phyloP scores from a whole-genome alignment of 2,888 invertebrate genomes.

The Tenthredo mesomela region DNA sequence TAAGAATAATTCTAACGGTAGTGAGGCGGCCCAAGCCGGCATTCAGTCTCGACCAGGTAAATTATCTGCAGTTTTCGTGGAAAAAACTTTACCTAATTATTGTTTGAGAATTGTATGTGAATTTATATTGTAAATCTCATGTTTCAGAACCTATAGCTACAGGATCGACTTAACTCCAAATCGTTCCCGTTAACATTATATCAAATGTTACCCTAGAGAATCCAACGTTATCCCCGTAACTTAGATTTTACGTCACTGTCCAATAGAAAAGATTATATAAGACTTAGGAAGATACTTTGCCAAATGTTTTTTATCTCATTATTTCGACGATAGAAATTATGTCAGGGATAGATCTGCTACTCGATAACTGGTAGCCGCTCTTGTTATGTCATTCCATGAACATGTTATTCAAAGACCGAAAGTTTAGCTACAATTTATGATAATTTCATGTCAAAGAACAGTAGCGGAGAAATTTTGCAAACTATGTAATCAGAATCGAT shows the following conservation, averaged over 20 bases:
- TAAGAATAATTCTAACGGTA: constrained; percentile 65
- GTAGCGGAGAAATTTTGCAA: neutral
- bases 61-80: neutral
- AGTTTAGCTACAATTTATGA: neutral
- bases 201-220: constrained; percentile 22
- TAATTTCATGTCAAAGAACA: neutral
- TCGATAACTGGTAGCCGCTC: neutral
- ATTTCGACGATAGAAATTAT: neutral
- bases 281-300: constrained; percentile 29
- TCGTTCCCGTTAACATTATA: neutral
- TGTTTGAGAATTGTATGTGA: constrained; percentile 26
- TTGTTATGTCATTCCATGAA: neutral
- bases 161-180: constrained; percentile 63
- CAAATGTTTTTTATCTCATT: constrained; percentile 30
- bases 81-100: neutral
- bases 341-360: neutral
- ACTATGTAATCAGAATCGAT: neutral
- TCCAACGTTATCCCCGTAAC: constrained; percentile 5
- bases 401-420: neutral
- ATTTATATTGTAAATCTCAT: constrained; percentile 53
- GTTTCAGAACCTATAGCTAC: constrained; percentile 69
- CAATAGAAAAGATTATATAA: constrained; percentile 9
- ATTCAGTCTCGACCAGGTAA: constrained; percentile 38
- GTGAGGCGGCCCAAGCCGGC: constrained; percentile 60
- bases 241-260: constrained; percentile 27